phyloP scores from a whole-genome alignment of 2,888 invertebrate species.

The Hyposoter dolosus region DNA sequence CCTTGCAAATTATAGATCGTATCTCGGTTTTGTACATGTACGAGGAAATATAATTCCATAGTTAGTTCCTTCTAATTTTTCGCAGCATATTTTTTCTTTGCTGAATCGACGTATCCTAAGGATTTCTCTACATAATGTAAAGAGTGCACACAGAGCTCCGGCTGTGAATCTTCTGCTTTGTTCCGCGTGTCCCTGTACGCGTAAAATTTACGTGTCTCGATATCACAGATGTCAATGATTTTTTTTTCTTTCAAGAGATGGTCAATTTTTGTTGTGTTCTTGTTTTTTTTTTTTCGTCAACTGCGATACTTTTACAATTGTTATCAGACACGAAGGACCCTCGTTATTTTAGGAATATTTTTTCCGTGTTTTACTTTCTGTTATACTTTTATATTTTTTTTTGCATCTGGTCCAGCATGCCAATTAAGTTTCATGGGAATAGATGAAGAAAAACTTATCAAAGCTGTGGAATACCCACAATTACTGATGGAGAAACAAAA shows the following conservation, averaged over 20 bases:
- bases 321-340: constrained; percentile 8
- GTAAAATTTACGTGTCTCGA: constrained; percentile 67
- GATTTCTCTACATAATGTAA: constrained; percentile 1
- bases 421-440: not conserved
- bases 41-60: constrained; percentile 20
- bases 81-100: constrained; percentile 13
- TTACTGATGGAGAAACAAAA: too few species aligned
- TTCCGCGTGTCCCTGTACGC: constrained; percentile 74
- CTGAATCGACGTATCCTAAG: constrained; percentile 16
- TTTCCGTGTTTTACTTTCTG: not conserved
- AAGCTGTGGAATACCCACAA: too few species aligned
- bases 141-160: constrained; percentile 51
- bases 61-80: not conserved
- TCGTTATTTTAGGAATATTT: not conserved
- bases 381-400: not conserved
- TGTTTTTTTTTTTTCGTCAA: not conserved
- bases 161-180: constrained; percentile 60
- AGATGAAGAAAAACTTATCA: too few species aligned
- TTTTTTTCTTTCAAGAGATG: constrained; percentile 67
- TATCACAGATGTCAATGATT: constrained; percentile 84
- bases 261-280: not conserved
- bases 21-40: constrained; percentile 37
- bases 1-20: not conserved
- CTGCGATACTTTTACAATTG: not conserved
- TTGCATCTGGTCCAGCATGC: too few species aligned